Evolutionary conservation across 1,140 invertebrate species (phyloP), one percentile per base, ranked within the genome.

Genomic region (Anoplolepis gracilipes): DNA sequence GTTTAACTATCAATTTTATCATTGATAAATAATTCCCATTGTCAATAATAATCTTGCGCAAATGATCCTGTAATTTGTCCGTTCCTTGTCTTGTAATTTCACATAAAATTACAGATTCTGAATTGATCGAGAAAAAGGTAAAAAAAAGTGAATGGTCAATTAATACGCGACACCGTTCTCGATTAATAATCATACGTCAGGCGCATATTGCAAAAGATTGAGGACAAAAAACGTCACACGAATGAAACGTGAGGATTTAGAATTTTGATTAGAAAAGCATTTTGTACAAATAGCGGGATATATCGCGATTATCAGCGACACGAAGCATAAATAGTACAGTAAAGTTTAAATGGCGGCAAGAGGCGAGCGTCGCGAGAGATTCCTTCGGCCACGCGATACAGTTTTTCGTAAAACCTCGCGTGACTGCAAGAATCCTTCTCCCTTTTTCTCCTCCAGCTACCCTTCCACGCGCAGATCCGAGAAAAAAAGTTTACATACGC

Each of bases 381-480:
- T 75, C n/a, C 69, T 75, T 28, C n/a, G 25, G 0, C 70, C 87
- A 85, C 87, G 87, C 87, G 84, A 89, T 89, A 75, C 75, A 64
- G 39, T 65, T 57, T 82, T 62, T 82, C 84, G 81, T 36, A 16
- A 39, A 82, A 46, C 73, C 36, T 89, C 76, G 87, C 88, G 87
- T 88, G 88, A 82, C 67, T 42, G 55, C 36, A 81, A 81, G 4
- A 49, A 4, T 49, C 67, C 22, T 16, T 70, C 49, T 28, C 3
- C 65, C 10, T 30, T n/a, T 36, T 7, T 28, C 19, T 39, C 65
- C 53, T 59, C 8, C 49, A 11, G 6, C 62, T 25, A 55, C 46
- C 65, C 57, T 67, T 61, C n/a, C 65, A 33, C 53, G 39, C 5
- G 53, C 36, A 16, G 13, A 30, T 16, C 11, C 49, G 36, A 72